Conservation (phyloP, 2,888 invertebrate genomes). For the Aspidiotus destructor region DNA sequence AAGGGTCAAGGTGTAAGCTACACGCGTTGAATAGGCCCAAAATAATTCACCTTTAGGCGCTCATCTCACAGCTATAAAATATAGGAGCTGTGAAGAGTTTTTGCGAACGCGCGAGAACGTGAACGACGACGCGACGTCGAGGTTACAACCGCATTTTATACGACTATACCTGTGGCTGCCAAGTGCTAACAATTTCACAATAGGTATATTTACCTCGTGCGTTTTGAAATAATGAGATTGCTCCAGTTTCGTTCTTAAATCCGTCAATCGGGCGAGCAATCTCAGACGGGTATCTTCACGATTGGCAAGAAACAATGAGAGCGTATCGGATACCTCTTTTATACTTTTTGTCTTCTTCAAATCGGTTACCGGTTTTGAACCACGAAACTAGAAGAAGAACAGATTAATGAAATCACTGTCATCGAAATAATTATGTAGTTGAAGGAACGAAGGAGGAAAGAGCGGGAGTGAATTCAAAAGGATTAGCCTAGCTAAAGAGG, state of each 20-base stretch:
- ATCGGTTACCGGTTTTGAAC: slow-evolving; percentile 73
- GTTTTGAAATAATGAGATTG: slow-evolving; percentile 71
- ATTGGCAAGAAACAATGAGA: slow-evolving; percentile 62
- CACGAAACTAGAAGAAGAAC: slow-evolving; percentile 50
- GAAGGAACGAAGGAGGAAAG: too few species aligned
- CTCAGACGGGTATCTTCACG: slow-evolving; percentile 56
- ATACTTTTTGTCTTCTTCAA: slow-evolving; percentile 75
- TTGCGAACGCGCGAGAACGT: neutral
- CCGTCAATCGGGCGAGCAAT: slow-evolving; percentile 61
- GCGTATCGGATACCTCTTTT: slow-evolving; percentile 61
- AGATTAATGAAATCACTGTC: neutral
- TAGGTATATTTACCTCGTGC: slow-evolving; percentile 58
- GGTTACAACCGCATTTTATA: neutral
- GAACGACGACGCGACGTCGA: neutral
- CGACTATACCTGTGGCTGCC: neutral
- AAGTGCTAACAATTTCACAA: neutral
- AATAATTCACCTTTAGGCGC: too few species aligned
- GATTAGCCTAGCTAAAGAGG: too few species aligned
- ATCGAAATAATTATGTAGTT: too few species aligned
- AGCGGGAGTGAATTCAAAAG: too few species aligned
- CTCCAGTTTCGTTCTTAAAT: slow-evolving; percentile 69
- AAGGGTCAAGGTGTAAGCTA: too few species aligned
- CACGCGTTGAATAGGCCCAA: too few species aligned
- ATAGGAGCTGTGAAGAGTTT: too few species aligned
- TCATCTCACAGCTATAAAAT: too few species aligned